These are phyloP conservation scores for Pogonus chalceus DNA, from an alignment of 1,140 invertebrate genomes.

Conservation along the genomic window DNA sequence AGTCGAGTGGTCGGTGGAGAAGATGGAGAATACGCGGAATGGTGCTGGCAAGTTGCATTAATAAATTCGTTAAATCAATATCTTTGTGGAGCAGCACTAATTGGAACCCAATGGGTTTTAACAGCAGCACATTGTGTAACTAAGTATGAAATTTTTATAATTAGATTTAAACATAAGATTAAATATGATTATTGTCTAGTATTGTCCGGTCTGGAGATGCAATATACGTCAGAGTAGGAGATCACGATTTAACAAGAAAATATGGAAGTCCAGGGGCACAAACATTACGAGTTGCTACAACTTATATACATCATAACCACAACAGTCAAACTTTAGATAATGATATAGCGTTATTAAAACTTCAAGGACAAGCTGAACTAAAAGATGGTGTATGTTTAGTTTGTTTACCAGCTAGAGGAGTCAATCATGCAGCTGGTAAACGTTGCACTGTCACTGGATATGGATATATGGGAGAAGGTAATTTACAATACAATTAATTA, in stretches of 20 bases:
- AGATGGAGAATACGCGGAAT: conserved; percentile 80
- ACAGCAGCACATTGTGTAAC: conserved; percentile 94
- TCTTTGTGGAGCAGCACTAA: conserved; percentile 88
- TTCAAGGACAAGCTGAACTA: conserved; percentile 81
- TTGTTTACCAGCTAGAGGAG: conserved; percentile 78
- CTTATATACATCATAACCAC: conserved; percentile 94
- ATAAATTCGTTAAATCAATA: conserved; percentile 91
- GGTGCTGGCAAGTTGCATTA: conserved; percentile 92
- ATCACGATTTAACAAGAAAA: conserved; percentile 81
- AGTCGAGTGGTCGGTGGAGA: conserved; percentile 81
- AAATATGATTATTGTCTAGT: conserved; percentile 43
- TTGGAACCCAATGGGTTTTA: conserved; percentile 89
- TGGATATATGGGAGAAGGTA: conserved; percentile 89
- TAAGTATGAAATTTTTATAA: conserved; percentile 52
- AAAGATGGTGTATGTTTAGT: conserved; percentile 72
- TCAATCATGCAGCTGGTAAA: conserved; percentile 76
- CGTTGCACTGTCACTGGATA: conserved; percentile 88
- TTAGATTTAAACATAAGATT: not conserved
- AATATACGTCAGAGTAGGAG: conserved; percentile 85
- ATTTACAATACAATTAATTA: conserved; percentile 21
- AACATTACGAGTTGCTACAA: conserved; percentile 78
- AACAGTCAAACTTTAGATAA: conserved; percentile 93
- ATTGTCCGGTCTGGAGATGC: conserved; percentile 83
- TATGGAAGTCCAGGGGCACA: conserved; percentile 81
- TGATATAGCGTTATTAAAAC: conserved; percentile 87